These are phyloP conservation scores for Ctenosaura bakeri DNA, from an alignment of 2,797 vertebrate species.

Conservation along the genomic window DNA sequence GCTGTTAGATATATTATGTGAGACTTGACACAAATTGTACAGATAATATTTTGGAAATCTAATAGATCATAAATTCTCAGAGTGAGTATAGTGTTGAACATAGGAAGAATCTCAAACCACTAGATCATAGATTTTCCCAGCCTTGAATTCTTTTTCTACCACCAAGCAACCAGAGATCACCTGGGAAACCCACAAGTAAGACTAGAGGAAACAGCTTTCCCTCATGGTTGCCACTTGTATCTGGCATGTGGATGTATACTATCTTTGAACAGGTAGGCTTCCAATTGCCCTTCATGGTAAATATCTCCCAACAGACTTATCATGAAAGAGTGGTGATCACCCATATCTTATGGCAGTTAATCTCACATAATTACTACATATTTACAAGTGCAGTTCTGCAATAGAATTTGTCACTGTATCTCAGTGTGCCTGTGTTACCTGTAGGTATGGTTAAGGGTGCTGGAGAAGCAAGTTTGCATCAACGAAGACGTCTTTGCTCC, in stretches of 20 bases:
- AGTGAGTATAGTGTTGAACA: slow-evolving; percentile 15
- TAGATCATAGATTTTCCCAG: not conserved
- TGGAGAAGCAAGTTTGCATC: not conserved
- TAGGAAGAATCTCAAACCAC: slow-evolving; percentile 11
- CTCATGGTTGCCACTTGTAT: not conserved
- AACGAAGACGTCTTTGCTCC: not conserved
- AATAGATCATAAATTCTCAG: slow-evolving; percentile 37
- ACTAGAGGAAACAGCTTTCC: not conserved
- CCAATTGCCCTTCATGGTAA: not conserved
- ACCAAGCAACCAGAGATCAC: not conserved
- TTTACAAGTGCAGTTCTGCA: not conserved
- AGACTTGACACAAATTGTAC: slow-evolving; percentile 59
- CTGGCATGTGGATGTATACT: not conserved
- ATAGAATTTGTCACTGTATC: not conserved
- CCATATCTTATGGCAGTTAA: not conserved
- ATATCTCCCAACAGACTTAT: not conserved
- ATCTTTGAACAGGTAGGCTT: not conserved
- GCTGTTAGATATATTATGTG: slow-evolving; percentile 43
- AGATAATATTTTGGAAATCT: slow-evolving; percentile 63
- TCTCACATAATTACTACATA: not conserved
- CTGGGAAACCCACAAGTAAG: not conserved
- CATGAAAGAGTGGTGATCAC: not conserved
- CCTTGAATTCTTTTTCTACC: not conserved
- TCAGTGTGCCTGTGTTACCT: not conserved
- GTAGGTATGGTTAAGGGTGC: not conserved